These are phyloP conservation scores for Eupristina koningsbergeri DNA, from an alignment of 1,140 invertebrate genomes.

Conservation along the genomic window DNA sequence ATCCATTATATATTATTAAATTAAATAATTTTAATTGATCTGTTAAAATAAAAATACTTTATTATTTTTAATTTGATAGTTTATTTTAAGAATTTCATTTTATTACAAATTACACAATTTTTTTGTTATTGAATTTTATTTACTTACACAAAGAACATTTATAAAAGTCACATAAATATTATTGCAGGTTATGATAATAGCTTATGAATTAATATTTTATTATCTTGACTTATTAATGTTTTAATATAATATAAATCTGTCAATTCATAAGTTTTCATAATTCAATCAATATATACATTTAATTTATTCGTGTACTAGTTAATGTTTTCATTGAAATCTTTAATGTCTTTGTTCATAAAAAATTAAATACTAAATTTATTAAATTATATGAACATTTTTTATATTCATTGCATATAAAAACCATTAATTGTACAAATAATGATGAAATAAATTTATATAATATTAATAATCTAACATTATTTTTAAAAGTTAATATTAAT, in stretches of 20 bases:
- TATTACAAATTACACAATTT: not conserved
- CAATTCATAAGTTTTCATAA: not conserved
- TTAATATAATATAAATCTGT: not conserved
- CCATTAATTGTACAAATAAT: not conserved
- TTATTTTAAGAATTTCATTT: not conserved
- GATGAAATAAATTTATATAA: not conserved
- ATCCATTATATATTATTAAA: not conserved
- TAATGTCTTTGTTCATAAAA: conserved; percentile 29
- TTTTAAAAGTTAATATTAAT: not conserved
- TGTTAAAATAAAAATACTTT: not conserved
- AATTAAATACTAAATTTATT: conserved; percentile 33
- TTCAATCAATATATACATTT: conserved; percentile 11
- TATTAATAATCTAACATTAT: not conserved
- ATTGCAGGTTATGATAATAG: no score
- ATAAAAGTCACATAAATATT: no score
- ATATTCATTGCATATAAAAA: not conserved
- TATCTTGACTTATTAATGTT: not conserved
- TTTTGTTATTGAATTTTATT: not conserved
- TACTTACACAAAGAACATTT: not conserved
- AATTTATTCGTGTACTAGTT: not conserved
- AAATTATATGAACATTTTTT: conserved; percentile 24
- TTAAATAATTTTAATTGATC: not conserved
- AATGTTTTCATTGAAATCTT: conserved; percentile 1
- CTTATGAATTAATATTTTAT: no score
- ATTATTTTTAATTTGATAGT: not conserved